These are phyloP conservation scores for Teleogryllus oceanicus DNA, from an alignment of 2,888 invertebrate species.

Conservation along the genomic window DNA sequence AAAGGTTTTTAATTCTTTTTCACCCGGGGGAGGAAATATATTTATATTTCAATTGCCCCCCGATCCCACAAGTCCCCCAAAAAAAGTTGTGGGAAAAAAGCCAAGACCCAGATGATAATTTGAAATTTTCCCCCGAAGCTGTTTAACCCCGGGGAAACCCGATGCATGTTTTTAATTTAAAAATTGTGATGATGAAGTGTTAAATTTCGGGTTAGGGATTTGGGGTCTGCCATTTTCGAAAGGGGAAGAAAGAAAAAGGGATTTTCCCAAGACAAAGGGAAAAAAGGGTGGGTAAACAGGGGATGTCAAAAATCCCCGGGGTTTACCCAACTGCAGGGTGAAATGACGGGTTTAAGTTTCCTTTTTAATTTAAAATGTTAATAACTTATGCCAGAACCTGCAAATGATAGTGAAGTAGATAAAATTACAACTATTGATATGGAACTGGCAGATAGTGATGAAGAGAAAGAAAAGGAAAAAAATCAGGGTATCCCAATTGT, in stretches of 20 bases:
- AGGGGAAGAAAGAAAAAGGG: conserved; percentile 4
- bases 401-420: not conserved
- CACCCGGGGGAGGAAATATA: not conserved
- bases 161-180: not conserved
- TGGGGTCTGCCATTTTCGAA: not conserved
- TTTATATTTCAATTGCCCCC: not conserved
- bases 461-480: not conserved
- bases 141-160: not conserved
- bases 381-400: not conserved
- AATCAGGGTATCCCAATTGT: not conserved
- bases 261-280: not conserved
- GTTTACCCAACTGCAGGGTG: not conserved
- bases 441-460: conserved; percentile 3
- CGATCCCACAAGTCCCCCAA: not conserved
- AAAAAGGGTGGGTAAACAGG: not conserved
- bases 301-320: not conserved
- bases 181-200: not conserved
- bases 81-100: not conserved
- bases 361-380: not conserved
- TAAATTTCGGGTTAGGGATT: too few species aligned
- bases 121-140: not conserved
- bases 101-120: not conserved
- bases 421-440: not conserved
- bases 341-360: not conserved
- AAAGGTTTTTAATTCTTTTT: not conserved